Percentiles rank a stretch among this genome's conserved stretches.
These are phyloP conservation scores for Cyprinella venusta DNA, from an alignment of 2,797 vertebrate species.

Conservation along the genomic window DNA sequence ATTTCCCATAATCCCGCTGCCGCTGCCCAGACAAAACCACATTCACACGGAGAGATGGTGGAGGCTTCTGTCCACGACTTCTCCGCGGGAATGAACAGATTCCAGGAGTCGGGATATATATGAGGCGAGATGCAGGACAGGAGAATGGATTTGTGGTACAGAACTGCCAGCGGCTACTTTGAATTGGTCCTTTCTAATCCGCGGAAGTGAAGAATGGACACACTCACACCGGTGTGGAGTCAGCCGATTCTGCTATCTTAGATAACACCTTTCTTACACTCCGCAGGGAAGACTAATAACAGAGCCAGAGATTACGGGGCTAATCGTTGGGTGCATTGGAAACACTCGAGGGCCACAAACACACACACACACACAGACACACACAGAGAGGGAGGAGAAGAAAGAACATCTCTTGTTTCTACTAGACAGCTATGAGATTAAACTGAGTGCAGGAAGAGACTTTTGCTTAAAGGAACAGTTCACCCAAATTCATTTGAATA, in stretches of 20 bases:
- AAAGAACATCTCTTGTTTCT: conserved; percentile 7
- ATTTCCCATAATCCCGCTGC: conserved; percentile 11
- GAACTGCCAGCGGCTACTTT: conserved; percentile 38
- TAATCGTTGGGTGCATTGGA: conserved; percentile 35
- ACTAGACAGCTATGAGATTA: conserved; percentile 8
- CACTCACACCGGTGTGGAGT: conserved; percentile 22
- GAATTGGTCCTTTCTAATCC: conserved; percentile 53
- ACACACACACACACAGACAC: conserved; percentile 8
- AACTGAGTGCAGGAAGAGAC: not conserved
- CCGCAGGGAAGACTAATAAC: conserved; percentile 74
- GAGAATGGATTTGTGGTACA: conserved; percentile 19
- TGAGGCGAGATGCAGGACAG: conserved; percentile 6
- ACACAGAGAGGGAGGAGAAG: not conserved
- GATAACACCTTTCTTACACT: conserved; percentile 73
- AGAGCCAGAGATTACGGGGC: conserved; percentile 43
- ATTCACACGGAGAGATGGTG: not conserved
- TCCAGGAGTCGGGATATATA: conserved; percentile 9
- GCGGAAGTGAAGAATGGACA: conserved; percentile 37
- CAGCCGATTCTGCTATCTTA: conserved; percentile 67
- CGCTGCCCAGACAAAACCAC: not conserved
- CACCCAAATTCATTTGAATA: not conserved
- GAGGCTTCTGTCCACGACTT: not conserved
- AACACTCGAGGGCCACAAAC: conserved; percentile 15
- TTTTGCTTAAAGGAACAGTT: conserved; percentile 7
- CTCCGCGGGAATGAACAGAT: not conserved